A percentile compares a stretch with the other conserved stretches of the same genome.
phyloP scores from a whole-genome alignment of 2,888 invertebrate genomes.

The Drosophila limbata region DNA sequence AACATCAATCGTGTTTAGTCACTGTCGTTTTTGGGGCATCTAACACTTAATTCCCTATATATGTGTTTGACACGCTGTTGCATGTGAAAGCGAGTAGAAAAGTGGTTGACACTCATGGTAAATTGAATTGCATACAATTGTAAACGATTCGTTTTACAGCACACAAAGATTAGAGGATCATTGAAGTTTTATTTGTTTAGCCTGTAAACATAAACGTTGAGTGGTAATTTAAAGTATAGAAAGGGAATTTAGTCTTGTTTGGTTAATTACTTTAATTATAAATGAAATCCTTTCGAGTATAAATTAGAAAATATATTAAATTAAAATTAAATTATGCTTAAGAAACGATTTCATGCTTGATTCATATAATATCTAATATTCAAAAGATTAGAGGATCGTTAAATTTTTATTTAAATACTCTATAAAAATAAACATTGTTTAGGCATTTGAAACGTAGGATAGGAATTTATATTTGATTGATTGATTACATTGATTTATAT shows the following conservation, averaged over 20 bases:
- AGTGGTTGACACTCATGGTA: slow-evolving; percentile 24
- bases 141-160: slow-evolving; percentile 19
- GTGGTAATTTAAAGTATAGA: neutral
- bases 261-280: neutral
- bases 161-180: slow-evolving; percentile 9
- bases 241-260: neutral
- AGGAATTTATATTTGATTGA: too few species aligned
- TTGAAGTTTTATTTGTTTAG: slow-evolving; percentile 1
- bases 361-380: too few species aligned
- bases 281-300: neutral
- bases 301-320: neutral
- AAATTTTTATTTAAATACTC: too few species aligned
- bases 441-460: too few species aligned
- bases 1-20: slow-evolving; percentile 21
- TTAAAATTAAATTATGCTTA: too few species aligned
- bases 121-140: slow-evolving; percentile 29
- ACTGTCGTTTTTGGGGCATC: slow-evolving; percentile 4
- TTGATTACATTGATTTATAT: too few species aligned
- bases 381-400: too few species aligned
- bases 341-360: too few species aligned
- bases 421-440: too few species aligned
- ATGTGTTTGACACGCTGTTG: slow-evolving; percentile 23
- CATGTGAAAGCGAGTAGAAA: slow-evolving; percentile 32
- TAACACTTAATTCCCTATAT: slow-evolving; percentile 22
- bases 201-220: neutral